Evolutionary conservation across 2,113 vertebrate species (phyloP).

Genomic region (Callocephalon fimbriatum): DNA sequence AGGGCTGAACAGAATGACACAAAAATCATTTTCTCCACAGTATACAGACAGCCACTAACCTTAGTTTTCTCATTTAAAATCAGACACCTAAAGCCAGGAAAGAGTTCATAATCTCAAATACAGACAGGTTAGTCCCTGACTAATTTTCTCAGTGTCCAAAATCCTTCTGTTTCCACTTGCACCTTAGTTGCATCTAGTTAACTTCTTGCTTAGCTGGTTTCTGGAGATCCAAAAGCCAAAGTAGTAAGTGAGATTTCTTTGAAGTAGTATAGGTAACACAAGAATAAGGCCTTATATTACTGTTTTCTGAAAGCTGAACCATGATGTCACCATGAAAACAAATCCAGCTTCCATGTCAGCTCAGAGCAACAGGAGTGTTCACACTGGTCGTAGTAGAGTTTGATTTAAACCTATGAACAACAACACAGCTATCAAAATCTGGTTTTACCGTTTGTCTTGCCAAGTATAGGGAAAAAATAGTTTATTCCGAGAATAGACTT

Average conservation of each 20-base stretch:
- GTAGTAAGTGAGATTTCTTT: not conserved
- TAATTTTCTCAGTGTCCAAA: not conserved
- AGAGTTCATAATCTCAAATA: not conserved
- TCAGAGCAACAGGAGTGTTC: not conserved
- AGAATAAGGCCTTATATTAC: not conserved
- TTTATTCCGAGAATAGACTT: not conserved
- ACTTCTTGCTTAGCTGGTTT: not conserved
- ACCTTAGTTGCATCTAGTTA: not conserved
- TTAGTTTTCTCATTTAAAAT: not conserved
- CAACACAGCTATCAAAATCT: not conserved
- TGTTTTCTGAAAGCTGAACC: not conserved
- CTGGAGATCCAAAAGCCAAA: not conserved
- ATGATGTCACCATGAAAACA: not conserved
- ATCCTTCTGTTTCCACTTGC: not conserved
- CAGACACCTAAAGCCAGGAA: not conserved
- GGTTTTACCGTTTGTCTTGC: not conserved
- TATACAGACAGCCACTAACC: not conserved
- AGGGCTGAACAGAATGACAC: not conserved
- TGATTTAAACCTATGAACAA: not conserved
- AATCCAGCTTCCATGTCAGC: not conserved
- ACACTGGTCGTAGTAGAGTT: accelerated
- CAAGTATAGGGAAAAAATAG: not conserved
- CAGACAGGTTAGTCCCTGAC: not conserved
- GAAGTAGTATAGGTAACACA: not conserved
- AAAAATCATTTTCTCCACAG: not conserved